phyloP scores from a whole-genome alignment of 2,797 vertebrate species.

The Sphenodon punctatus region DNA sequence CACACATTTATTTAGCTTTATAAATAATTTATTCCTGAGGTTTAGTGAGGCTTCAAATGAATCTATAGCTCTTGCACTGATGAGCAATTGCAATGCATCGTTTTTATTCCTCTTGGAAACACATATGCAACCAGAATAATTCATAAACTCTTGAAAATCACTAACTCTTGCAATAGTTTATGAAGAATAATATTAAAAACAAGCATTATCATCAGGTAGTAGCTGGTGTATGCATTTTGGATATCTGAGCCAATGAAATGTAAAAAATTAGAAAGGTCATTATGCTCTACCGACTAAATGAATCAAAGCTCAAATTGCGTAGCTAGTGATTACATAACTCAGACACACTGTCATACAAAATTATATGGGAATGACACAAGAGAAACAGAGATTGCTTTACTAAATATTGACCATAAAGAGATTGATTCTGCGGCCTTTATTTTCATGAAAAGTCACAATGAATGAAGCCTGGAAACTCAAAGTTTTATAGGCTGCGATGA shows the following conservation, averaged over 20 bases:
- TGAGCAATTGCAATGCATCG: background rate
- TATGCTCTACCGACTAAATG: background rate
- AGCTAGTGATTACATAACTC: constrained; percentile 3
- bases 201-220: background rate
- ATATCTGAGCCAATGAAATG: background rate
- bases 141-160: background rate
- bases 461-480: background rate
- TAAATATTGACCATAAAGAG: background rate
- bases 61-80: background rate
- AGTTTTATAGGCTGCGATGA: background rate
- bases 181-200: background rate
- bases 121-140: background rate
- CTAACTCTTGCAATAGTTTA: background rate
- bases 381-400: background rate
- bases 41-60: background rate
- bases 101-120: background rate
- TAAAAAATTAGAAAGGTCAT: background rate
- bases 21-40: constrained; percentile 33
- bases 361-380: background rate
- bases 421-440: background rate
- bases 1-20: constrained; percentile 11
- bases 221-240: background rate
- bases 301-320: background rate
- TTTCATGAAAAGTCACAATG: background rate
- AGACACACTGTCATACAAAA: background rate